These are phyloP conservation scores for Phoebastria nigripes DNA, from an alignment of 2,797 vertebrate genomes.

Conservation along the genomic window DNA sequence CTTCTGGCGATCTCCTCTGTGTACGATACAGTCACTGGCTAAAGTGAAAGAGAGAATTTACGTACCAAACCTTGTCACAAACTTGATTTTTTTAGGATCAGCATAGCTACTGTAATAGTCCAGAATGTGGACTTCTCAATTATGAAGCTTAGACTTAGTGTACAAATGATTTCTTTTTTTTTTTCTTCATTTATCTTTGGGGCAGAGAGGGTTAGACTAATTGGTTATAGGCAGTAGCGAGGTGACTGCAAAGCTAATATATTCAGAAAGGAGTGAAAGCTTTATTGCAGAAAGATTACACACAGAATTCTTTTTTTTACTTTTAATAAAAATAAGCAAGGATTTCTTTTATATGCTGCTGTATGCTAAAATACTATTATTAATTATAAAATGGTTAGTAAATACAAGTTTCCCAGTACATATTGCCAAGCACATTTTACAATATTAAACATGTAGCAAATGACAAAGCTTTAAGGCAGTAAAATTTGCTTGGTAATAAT, in stretches of 20 bases:
- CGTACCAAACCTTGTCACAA: neutral
- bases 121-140: neutral
- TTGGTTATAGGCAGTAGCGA: neutral
- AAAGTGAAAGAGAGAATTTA: neutral
- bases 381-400: neutral
- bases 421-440: neutral
- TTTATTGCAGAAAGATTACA: neutral
- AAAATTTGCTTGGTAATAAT: neutral
- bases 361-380: neutral
- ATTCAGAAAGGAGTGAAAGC: neutral
- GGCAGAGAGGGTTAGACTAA: neutral
- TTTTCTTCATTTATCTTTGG: neutral
- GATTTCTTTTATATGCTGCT: neutral
- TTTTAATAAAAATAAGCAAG: neutral
- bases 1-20: too few species aligned
- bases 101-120: neutral
- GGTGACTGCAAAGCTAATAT: neutral
- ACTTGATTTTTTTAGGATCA: neutral
- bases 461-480: neutral
- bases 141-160: neutral
- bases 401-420: neutral
- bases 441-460: neutral
- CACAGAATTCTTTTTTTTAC: neutral
- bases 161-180: neutral
- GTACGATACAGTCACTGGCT: too few species aligned